These are phyloP conservation scores for Channa striata DNA, from an alignment of 2,797 vertebrate species.

Conservation along the genomic window DNA sequence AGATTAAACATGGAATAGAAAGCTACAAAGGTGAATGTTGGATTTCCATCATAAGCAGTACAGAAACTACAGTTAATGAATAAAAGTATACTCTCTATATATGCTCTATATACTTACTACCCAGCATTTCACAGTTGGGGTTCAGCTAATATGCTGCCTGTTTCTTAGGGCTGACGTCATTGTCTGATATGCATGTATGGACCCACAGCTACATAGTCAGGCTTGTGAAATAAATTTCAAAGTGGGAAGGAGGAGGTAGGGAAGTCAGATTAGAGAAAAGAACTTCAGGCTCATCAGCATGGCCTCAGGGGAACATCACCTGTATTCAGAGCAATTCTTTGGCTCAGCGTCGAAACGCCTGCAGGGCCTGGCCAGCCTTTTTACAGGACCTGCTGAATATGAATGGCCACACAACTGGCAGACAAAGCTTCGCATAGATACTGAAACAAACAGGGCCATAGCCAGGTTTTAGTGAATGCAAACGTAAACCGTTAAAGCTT, in stretches of 20 bases:
- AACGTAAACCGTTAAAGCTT: conserved; percentile 59
- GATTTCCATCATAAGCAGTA: conserved; percentile 9
- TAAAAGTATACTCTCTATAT: not conserved
- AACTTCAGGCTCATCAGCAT: conserved; percentile 33
- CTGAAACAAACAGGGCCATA: conserved; percentile 10
- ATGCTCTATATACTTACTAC: not conserved
- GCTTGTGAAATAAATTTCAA: conserved; percentile 9
- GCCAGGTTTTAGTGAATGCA: conserved; percentile 56
- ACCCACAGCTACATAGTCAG: not conserved
- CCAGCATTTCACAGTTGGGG: not conserved
- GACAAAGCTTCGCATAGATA: conserved; percentile 42
- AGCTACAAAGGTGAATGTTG: not conserved
- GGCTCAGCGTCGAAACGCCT: conserved; percentile 49
- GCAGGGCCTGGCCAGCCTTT: conserved; percentile 46
- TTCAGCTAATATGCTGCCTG: not conserved
- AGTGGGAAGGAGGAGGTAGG: conserved; percentile 4
- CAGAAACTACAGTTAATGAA: conserved; percentile 1
- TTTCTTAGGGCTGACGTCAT: not conserved
- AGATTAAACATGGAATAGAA: conserved; percentile 1
- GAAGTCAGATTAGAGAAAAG: conserved; percentile 20
- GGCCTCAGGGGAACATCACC: conserved; percentile 38
- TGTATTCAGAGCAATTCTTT: conserved; percentile 46
- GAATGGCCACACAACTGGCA: conserved; percentile 55
- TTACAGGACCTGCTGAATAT: conserved; percentile 56
- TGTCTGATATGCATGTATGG: not conserved